These are phyloP conservation scores for Peromyscus leucopus DNA, from an alignment of 2,113 vertebrate species.

Conservation along the genomic window DNA sequence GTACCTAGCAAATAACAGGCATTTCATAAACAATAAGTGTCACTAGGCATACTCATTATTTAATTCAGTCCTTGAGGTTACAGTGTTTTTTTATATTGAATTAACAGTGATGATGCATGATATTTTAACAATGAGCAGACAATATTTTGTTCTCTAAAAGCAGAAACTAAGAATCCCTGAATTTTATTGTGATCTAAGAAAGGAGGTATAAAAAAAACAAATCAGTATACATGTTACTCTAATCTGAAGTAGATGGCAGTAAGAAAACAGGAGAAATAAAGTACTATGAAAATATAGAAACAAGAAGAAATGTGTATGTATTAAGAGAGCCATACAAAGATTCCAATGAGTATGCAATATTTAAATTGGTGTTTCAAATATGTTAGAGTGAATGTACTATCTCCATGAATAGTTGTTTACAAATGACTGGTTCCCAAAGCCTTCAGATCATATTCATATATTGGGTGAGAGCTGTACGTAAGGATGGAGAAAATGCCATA, in stretches of 20 bases:
- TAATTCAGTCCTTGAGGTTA: neutral
- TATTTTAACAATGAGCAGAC: neutral
- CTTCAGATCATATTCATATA: neutral
- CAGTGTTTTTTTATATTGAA: neutral
- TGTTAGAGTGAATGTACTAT: neutral
- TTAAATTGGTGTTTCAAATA: slow-evolving; percentile 23
- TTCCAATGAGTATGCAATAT: neutral
- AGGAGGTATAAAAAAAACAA: neutral
- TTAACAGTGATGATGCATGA: neutral
- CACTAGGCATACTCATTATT: neutral
- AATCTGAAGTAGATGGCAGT: neutral
- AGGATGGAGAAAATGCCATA: neutral
- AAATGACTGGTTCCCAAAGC: neutral
- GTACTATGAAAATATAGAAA: neutral
- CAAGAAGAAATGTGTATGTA: neutral
- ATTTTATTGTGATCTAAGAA: slow-evolving; percentile 21
- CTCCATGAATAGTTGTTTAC: neutral
- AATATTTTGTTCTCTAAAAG: neutral
- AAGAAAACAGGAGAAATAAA: neutral
- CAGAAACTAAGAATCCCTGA: neutral
- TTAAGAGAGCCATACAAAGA: neutral
- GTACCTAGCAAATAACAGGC: neutral
- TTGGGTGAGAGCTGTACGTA: neutral
- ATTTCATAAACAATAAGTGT: neutral
- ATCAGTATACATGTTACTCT: neutral